Evolutionary conservation across 1,140 invertebrate genomes (phyloP), one percentile per base, ranked within the genome.

Genomic region (Rhyzopertha dominica): DNA sequence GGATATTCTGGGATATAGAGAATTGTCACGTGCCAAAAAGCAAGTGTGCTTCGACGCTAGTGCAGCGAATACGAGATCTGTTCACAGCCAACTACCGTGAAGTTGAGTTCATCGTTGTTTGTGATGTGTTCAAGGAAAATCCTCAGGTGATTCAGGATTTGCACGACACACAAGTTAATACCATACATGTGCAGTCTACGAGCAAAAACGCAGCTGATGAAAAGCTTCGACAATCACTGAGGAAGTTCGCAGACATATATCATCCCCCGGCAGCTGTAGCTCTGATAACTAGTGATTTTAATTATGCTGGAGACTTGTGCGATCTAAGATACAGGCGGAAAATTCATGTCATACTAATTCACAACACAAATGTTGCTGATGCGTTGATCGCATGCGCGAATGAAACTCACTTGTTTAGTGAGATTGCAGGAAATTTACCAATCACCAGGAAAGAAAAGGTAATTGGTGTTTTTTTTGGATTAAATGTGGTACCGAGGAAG

Each of bases 1-100:
- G 88, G 37, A 86, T 94, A 32, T 94, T 92, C 70, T 94, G 90
- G 90, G 90, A 94, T 65, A 94, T 94, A 61, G 89, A 94, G 75
- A 94, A 91, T 63, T 89, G 86, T 68, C 78, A 80, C 65, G 82
- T 94, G 24, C 88, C 89, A 5, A 81, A 81, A 63, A 81, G 81
- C 38, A 82, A 82, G 64, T 90, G 87, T 42, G 87, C 88, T 28
- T 75, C 86, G 53, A 76, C 78, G 54, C 78, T 90, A 28, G 87
- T 86, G 12, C 78, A 87, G 56, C 74, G 77, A 28, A 87, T 94
- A 50, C 73, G 90, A 60, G 76, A 86, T 51, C 79, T 77, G 56
- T 90, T 92, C 70, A 83, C 90, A 56, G 63, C 65, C 51, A 80
- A 82, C 13, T 81, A 86, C 62, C 70, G 83, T 51, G 89, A 94